Conservation (phyloP, 2,113 vertebrate genomes). For the Urocynchramus pylzowi region DNA sequence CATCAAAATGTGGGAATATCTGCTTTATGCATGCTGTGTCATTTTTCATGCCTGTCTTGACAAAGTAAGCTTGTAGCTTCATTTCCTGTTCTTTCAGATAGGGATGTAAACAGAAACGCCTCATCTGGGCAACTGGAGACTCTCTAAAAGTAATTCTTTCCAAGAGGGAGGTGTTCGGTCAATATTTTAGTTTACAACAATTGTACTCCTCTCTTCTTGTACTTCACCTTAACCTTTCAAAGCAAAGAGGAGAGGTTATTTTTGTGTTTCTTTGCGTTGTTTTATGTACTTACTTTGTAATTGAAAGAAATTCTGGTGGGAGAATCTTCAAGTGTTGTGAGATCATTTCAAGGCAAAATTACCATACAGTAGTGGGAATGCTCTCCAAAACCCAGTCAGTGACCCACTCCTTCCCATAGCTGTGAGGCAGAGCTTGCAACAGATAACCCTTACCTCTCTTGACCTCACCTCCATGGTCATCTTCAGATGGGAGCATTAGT, state of each 20-base stretch:
- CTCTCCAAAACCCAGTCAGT: background rate
- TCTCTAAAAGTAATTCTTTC: background rate
- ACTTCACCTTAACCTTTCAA: background rate
- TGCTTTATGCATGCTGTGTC: background rate
- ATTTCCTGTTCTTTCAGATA: constrained; percentile 1
- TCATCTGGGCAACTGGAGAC: background rate
- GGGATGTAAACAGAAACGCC: background rate
- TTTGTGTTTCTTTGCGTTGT: background rate
- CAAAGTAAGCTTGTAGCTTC: background rate
- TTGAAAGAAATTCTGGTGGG: background rate
- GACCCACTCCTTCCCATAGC: background rate
- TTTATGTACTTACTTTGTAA: background rate
- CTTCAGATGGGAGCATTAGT: background rate
- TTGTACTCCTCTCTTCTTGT: background rate
- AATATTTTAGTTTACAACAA: background rate
- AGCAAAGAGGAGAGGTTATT: background rate
- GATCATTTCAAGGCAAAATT: background rate
- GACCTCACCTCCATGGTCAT: background rate
- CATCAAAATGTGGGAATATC: background rate
- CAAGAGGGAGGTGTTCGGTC: background rate
- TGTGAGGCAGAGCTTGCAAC: background rate
- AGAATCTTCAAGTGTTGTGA: background rate
- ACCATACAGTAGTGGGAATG: fast-evolving
- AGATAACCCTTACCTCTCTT: background rate
- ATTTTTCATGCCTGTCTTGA: background rate